phyloP scores from a whole-genome alignment of 2,113 vertebrate genomes.

The Oreocharis arfaki region DNA sequence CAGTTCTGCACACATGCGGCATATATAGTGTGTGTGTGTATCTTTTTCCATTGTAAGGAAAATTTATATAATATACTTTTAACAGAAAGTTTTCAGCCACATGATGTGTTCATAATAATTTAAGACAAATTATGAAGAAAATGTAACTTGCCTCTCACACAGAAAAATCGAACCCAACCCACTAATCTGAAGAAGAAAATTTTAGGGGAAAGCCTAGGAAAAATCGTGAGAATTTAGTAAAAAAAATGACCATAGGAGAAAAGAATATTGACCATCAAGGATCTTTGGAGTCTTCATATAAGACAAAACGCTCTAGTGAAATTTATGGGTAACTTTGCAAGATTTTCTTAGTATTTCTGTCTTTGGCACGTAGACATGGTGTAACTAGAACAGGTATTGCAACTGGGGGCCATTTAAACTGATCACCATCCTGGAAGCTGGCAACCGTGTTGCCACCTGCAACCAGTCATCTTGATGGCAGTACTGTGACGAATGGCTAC shows the following conservation, averaged over 20 bases:
- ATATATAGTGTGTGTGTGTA: not conserved
- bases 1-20: accelerated
- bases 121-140: not conserved
- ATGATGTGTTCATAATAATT: not conserved
- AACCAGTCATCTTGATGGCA: not conserved
- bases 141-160: not conserved
- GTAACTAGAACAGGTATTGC: not conserved
- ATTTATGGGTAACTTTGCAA: not conserved
- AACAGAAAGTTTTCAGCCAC: not conserved
- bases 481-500: not conserved
- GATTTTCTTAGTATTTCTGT: not conserved
- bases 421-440: not conserved
- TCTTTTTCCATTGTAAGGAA: not conserved
- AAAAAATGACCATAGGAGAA: not conserved
- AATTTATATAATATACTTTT: not conserved
- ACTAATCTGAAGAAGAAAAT: not conserved
- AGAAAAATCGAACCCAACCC: accelerated
- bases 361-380: not conserved
- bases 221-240: not conserved
- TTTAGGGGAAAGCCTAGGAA: not conserved
- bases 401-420: not conserved
- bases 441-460: accelerated
- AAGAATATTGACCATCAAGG: not conserved
- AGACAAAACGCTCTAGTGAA: not conserved
- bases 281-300: not conserved